Conservation (phyloP, 2,797 vertebrate genomes). For the Siniperca scherzeri region DNA sequence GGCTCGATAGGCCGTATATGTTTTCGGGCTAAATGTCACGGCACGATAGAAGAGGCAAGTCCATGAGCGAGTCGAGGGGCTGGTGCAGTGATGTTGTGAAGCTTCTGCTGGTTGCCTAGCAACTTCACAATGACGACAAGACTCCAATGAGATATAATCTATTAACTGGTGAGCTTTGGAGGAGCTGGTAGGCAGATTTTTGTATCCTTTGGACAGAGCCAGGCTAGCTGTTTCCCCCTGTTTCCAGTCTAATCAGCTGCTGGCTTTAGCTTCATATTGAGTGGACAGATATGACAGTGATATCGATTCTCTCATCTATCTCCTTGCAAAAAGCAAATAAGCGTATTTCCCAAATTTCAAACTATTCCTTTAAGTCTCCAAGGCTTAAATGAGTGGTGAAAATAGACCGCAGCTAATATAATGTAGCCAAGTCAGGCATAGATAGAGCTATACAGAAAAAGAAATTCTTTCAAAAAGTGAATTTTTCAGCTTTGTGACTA, state of each 20-base stretch:
- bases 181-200: background rate
- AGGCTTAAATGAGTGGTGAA: slow-evolving; percentile 10
- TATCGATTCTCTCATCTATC: background rate
- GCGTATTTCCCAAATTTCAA: slow-evolving; percentile 12
- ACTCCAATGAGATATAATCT: background rate
- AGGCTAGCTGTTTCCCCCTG: background rate
- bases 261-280: background rate
- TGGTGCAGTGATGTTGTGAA: background rate
- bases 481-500: slow-evolving; percentile 10
- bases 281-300: background rate
- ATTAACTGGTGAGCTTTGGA: background rate
- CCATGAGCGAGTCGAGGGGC: no score
- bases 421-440: slow-evolving; percentile 10
- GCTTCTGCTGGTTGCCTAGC: background rate
- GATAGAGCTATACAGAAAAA: background rate
- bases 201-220: background rate
- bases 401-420: slow-evolving; percentile 17
- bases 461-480: background rate
- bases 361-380: background rate
- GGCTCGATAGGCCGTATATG: background rate
- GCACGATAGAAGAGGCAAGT: no score
- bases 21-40: background rate
- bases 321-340: background rate
- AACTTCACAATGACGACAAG: background rate
- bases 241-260: background rate